These are phyloP conservation scores for Cylas formicarius DNA, from an alignment of 1,140 invertebrate genomes.

Conservation along the genomic window DNA sequence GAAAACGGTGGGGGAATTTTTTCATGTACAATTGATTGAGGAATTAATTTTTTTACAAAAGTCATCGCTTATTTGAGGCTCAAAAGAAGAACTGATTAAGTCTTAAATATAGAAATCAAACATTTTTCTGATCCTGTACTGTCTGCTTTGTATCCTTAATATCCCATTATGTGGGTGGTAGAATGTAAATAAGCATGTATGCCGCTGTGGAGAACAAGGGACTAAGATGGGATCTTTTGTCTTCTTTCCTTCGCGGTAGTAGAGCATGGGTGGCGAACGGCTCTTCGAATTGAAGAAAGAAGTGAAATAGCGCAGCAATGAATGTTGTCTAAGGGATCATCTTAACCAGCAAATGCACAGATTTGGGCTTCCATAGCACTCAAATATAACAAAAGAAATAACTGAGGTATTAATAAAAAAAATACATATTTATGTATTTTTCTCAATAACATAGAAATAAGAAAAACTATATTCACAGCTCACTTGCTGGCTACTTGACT, in stretches of 20 bases:
- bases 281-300: slow-evolving; percentile 7
- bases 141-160: neutral
- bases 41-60: slow-evolving; percentile 1
- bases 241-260: slow-evolving; percentile 3
- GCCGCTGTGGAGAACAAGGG: slow-evolving; percentile 1
- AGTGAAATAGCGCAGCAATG: slow-evolving; percentile 7
- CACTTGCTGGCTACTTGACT: neutral
- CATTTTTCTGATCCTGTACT: no score
- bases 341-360: no score
- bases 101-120: no score
- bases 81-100: neutral
- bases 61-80: neutral
- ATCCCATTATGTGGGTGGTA: slow-evolving; percentile 9
- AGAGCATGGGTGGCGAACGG: slow-evolving; percentile 13
- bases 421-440: slow-evolving; percentile 5
- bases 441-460: no score
- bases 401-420: slow-evolving; percentile 9
- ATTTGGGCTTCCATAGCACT: no score
- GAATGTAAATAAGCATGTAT: slow-evolving; percentile 7
- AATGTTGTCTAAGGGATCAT: no score
- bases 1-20: slow-evolving; percentile 1
- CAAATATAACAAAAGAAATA: slow-evolving; percentile 8
- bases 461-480: no score
- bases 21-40: slow-evolving; percentile 10
- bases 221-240: slow-evolving; percentile 10